phyloP scores from a whole-genome alignment of 2,113 vertebrate genomes.

The Felis chaus region DNA sequence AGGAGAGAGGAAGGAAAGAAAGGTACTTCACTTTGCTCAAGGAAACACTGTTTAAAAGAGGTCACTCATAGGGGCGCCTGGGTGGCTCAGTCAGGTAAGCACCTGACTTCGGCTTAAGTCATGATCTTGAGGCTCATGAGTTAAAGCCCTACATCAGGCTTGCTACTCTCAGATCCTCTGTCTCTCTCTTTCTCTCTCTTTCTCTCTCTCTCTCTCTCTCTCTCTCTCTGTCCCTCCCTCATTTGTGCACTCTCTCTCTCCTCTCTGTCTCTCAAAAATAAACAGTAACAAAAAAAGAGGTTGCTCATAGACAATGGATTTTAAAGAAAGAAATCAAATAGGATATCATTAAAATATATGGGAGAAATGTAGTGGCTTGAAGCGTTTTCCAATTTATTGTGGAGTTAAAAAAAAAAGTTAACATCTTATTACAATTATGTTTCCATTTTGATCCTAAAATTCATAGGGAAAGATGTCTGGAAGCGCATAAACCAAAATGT shows the following conservation, averaged over 20 bases:
- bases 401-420: background rate
- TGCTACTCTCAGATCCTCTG: too few relatives aligned
- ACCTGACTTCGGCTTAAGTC: background rate
- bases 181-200: background rate
- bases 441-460: background rate
- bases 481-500: background rate
- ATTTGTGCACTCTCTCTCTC: background rate
- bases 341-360: background rate
- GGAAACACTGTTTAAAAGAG: constrained; percentile 5
- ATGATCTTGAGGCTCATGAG: background rate
- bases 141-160: background rate
- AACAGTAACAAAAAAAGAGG: background rate
- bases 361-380: background rate
- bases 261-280: background rate
- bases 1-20: background rate
- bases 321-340: constrained; percentile 23
- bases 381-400: background rate
- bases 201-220: background rate
- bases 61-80: background rate
- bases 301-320: background rate
- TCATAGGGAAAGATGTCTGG: background rate
- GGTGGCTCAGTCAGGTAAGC: background rate
- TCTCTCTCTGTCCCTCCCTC: background rate
- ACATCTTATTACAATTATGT: background rate
- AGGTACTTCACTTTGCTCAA: background rate